These are phyloP conservation scores for Troides aeacus DNA, from an alignment of 2,888 invertebrate species.

Conservation along the genomic window DNA sequence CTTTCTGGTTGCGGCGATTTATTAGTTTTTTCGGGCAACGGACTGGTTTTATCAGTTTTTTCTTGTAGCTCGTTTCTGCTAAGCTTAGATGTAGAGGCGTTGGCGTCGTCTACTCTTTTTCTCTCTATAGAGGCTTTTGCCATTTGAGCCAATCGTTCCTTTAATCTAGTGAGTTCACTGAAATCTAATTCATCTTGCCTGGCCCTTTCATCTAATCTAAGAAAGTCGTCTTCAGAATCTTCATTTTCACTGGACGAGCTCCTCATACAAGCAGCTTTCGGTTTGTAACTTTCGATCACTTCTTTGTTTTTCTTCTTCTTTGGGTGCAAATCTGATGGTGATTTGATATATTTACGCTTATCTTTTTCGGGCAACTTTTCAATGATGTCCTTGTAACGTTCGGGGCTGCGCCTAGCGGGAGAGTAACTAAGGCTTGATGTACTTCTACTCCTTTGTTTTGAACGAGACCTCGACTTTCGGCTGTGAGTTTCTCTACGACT, in stretches of 20 bases:
- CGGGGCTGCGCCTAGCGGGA: slow-evolving; percentile 84
- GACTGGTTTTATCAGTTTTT: slow-evolving; percentile 34
- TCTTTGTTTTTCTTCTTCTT: slow-evolving; percentile 56
- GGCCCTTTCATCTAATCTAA: slow-evolving; percentile 71
- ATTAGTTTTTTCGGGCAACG: slow-evolving; percentile 33
- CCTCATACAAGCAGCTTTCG: slow-evolving; percentile 77
- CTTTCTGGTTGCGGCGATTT: slow-evolving; percentile 38
- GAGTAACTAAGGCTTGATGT: slow-evolving; percentile 84
- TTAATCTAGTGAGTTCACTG: slow-evolving; percentile 84
- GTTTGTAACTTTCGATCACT: slow-evolving; percentile 49
- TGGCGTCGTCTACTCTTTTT: slow-evolving; percentile 46
- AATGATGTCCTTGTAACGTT: slow-evolving; percentile 83
- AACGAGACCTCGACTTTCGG: slow-evolving; percentile 50
- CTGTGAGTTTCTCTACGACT: slow-evolving; percentile 45
- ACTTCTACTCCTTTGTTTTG: slow-evolving; percentile 67
- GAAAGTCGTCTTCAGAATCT: slow-evolving; percentile 77
- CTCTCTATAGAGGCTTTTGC: slow-evolving; percentile 81
- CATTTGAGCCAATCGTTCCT: slow-evolving; percentile 83
- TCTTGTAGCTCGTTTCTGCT: slow-evolving; percentile 33
- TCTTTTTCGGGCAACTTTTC: slow-evolving; percentile 79
- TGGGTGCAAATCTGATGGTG: slow-evolving; percentile 62
- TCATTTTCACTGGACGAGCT: slow-evolving; percentile 82
- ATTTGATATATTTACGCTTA: slow-evolving; percentile 72
- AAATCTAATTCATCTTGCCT: slow-evolving; percentile 80
- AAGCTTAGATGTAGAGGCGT: slow-evolving; percentile 51